A percentile compares a stretch with the other conserved stretches of the same genome.
Evolutionary conservation across 2,888 invertebrate species (phyloP).

Genomic region (Pseudococcus jackbeardsleyi): DNA sequence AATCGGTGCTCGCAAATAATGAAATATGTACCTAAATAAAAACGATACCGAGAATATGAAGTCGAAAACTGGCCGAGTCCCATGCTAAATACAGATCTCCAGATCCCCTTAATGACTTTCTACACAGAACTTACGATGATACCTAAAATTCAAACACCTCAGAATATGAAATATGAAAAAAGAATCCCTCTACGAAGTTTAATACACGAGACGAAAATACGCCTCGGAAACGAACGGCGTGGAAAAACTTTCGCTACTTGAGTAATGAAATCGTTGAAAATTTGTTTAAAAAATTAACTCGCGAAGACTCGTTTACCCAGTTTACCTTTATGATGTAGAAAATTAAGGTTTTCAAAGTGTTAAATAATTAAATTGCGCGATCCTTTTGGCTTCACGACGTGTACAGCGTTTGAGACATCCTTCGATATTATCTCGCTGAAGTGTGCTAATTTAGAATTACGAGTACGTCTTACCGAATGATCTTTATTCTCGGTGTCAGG

Average conservation of each 20-base stretch:
- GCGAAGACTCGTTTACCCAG: not conserved
- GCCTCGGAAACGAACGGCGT: not conserved
- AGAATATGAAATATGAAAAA: not conserved
- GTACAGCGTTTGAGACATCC: not conserved
- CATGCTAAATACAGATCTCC: no score
- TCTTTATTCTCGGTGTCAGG: not conserved
- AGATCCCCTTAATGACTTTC: conserved; percentile 23
- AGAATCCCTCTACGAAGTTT: not conserved
- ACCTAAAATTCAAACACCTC: not conserved
- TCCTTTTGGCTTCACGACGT: conserved; percentile 8
- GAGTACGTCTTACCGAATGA: not conserved
- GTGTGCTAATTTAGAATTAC: not conserved
- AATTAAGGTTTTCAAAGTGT: conserved; percentile 30
- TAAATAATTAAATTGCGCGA: conserved; percentile 26
- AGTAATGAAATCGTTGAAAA: conserved; percentile 15
- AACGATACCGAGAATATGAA: not conserved
- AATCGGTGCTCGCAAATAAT: no score
- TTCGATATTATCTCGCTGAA: not conserved
- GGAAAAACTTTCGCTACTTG: not conserved
- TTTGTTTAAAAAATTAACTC: conserved; percentile 14
- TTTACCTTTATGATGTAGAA: not conserved
- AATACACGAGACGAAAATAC: not conserved
- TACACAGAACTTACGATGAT: not conserved
- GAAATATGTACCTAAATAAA: no score
- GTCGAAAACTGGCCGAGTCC: conserved; percentile 16